Percentiles rank a stretch among this genome's conserved stretches.
Conservation (phyloP, 2,113 vertebrate genomes). For the Morone chrysops region DNA sequence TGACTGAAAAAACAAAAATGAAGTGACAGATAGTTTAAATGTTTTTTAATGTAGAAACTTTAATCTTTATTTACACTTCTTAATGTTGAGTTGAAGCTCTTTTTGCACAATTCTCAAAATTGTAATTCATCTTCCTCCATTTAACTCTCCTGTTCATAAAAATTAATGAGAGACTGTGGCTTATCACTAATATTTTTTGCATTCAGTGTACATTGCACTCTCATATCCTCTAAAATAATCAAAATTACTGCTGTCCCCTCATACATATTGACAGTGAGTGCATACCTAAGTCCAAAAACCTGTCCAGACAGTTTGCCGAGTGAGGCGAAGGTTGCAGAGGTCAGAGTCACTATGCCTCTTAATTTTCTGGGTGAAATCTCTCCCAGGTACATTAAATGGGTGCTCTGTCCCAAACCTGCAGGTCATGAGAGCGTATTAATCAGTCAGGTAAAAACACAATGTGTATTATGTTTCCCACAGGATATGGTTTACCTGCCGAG, state of each 20-base stretch:
- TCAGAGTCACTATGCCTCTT: constrained; percentile 78
- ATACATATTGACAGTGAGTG: too few relatives aligned
- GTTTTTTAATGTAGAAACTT: too few relatives aligned
- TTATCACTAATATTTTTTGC: background rate
- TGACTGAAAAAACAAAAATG: constrained; percentile 68
- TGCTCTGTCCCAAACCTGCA: constrained; percentile 69
- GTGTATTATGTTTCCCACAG: background rate
- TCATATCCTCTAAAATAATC: background rate
- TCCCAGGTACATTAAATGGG: constrained; percentile 78
- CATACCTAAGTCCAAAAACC: constrained; percentile 80
- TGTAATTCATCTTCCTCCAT: background rate
- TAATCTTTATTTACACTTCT: background rate
- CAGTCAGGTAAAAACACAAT: background rate
- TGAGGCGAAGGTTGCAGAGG: constrained; percentile 59
- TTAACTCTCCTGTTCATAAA: background rate
- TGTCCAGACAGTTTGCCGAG: constrained; percentile 82
- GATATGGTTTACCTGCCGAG: constrained; percentile 70
- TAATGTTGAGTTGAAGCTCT: background rate
- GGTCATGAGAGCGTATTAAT: background rate
- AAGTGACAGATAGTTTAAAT: background rate
- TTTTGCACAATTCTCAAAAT: background rate
- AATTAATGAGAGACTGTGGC: background rate
- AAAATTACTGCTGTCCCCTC: background rate
- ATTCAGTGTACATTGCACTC: background rate
- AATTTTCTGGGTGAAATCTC: constrained; percentile 81